A percentile compares a stretch with the other conserved stretches of the same genome.
These are phyloP conservation scores for Coptodon bakossiorum DNA, from an alignment of 2,113 vertebrate genomes.

Conservation along the genomic window DNA sequence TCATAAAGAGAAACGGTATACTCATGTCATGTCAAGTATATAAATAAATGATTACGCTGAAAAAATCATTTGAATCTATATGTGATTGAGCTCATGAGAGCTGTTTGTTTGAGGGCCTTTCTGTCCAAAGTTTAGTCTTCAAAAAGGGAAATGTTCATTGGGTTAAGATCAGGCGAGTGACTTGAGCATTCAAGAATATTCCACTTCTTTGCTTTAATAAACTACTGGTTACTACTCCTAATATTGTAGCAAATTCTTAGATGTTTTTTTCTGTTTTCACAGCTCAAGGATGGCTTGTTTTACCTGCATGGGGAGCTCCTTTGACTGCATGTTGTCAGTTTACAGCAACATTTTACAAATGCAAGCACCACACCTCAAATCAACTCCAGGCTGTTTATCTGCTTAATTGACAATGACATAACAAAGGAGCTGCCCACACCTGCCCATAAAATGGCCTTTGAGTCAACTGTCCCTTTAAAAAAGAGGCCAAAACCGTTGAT, in stretches of 20 bases:
- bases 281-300: background rate
- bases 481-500: background rate
- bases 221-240: background rate
- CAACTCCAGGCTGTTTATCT: accelerated
- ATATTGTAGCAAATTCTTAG: background rate
- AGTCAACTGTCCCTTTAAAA: background rate
- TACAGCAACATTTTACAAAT: background rate
- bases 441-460: background rate
- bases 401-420: background rate
- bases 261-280: background rate
- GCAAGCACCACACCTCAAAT: background rate
- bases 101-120: background rate
- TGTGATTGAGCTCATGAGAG: background rate
- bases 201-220: background rate
- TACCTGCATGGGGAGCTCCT: background rate
- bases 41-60: background rate
- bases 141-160: background rate
- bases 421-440: background rate
- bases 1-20: background rate
- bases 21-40: background rate
- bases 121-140: background rate
- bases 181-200: background rate
- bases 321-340: background rate
- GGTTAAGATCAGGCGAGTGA: background rate
- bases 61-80: background rate